Conservation (phyloP, 2,797 vertebrate species). For the Florisuga fusca region DNA sequence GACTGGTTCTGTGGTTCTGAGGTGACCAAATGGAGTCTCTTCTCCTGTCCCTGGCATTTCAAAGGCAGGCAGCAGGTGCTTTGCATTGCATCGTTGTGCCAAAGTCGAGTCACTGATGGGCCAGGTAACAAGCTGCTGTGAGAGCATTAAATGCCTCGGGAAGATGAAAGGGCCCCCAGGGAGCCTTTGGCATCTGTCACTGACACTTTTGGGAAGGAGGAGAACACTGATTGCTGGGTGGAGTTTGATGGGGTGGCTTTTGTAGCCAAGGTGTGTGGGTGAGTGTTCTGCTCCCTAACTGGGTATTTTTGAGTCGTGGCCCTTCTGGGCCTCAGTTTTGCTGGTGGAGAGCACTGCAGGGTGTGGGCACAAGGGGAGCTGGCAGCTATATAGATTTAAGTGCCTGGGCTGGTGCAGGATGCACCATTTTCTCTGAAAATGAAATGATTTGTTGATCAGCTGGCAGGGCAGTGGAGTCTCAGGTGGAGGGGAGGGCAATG, state of each 20-base stretch:
- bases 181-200: constrained; percentile 6
- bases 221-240: neutral
- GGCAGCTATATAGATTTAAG: neutral
- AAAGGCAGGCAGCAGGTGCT: neutral
- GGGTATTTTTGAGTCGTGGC: neutral
- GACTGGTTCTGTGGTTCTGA: too few species aligned
- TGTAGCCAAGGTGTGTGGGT: accelerated
- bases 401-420: neutral
- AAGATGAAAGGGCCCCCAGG: neutral
- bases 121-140: neutral
- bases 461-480: neutral
- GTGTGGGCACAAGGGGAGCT: neutral
- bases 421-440: neutral
- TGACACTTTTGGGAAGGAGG: neutral
- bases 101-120: neutral
- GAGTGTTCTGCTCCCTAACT: neutral
- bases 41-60: neutral
- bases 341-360: neutral
- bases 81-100: neutral
- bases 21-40: neutral
- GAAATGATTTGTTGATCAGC: constrained; percentile 1
- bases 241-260: neutral
- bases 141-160: neutral
- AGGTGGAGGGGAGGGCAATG: neutral
- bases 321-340: neutral